Conservation (phyloP, 2,797 vertebrate genomes). For the Argyrosomus regius region DNA sequence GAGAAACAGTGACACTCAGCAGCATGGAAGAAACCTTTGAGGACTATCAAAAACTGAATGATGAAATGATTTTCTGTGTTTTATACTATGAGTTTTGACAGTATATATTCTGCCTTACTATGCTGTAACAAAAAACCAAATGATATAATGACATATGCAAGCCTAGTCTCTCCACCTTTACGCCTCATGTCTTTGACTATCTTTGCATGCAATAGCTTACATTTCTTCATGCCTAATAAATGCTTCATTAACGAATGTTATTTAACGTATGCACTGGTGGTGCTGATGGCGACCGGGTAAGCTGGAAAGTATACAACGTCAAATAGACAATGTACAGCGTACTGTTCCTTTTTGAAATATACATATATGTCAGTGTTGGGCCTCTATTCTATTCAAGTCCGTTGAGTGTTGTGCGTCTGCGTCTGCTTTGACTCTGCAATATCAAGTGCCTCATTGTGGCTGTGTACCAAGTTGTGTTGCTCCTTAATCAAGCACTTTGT, state of each 20-base stretch:
- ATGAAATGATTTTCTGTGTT: constrained; percentile 43
- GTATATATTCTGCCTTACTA: constrained; percentile 64
- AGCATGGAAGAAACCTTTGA: constrained; percentile 30
- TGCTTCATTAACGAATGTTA: constrained; percentile 66
- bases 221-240: constrained; percentile 54
- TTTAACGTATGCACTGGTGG: constrained; percentile 64
- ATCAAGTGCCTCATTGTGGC: constrained; percentile 78
- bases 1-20: constrained; percentile 35
- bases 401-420: constrained; percentile 69
- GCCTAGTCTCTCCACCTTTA: constrained; percentile 45
- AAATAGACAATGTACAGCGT: constrained; percentile 71
- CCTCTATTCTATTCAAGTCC: constrained; percentile 54
- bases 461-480: constrained; percentile 65
- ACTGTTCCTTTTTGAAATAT: constrained; percentile 69
- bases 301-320: constrained; percentile 73
- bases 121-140: constrained; percentile 76
- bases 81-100: constrained; percentile 45
- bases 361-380: constrained; percentile 49
- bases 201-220: constrained; percentile 70
- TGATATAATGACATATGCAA: constrained; percentile 60
- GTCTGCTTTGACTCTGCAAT: constrained; percentile 67
- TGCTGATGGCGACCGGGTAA: constrained; percentile 72
- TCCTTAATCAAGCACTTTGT: constrained; percentile 65
- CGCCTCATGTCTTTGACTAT: constrained; percentile 63
- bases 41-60: constrained; percentile 41